Conservation (phyloP, 2,797 vertebrate genomes). For the Ceryle rudis region DNA sequence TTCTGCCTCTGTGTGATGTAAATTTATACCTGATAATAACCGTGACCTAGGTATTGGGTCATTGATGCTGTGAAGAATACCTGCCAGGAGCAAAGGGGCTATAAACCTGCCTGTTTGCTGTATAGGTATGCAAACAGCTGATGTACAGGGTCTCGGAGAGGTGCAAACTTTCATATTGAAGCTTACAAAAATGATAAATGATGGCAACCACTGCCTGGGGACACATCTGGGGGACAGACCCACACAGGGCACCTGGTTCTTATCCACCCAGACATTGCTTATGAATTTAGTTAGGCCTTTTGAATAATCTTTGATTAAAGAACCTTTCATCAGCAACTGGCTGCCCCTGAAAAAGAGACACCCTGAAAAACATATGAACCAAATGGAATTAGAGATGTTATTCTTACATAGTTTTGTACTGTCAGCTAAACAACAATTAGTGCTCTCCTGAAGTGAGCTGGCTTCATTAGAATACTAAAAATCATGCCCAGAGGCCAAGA, state of each 20-base stretch:
- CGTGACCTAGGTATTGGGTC: not conserved
- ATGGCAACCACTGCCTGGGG: fast-evolving
- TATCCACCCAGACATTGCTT: no score
- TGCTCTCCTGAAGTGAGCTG: not conserved
- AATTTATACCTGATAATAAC: not conserved
- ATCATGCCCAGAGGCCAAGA: not conserved
- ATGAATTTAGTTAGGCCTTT: no score
- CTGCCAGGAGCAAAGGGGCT: not conserved
- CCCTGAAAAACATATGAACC: no score
- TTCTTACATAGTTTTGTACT: no score
- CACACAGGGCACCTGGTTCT: fast-evolving
- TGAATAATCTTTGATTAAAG: no score
- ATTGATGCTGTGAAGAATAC: fast-evolving
- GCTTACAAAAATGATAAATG: fast-evolving
- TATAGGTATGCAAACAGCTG: fast-evolving
- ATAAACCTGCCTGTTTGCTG: not conserved
- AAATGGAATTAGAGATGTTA: no score
- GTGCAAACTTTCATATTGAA: not conserved
- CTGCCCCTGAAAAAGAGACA: no score
- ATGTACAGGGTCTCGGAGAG: not conserved
- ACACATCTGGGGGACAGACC: fast-evolving
- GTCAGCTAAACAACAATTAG: not conserved
- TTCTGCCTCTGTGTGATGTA: not conserved
- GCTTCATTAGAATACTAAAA: not conserved
- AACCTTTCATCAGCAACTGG: no score